A percentile compares a stretch with the other conserved stretches of the same genome.
phyloP scores from a whole-genome alignment of 2,888 invertebrate species.

The Sarcophaga caerulescens region DNA sequence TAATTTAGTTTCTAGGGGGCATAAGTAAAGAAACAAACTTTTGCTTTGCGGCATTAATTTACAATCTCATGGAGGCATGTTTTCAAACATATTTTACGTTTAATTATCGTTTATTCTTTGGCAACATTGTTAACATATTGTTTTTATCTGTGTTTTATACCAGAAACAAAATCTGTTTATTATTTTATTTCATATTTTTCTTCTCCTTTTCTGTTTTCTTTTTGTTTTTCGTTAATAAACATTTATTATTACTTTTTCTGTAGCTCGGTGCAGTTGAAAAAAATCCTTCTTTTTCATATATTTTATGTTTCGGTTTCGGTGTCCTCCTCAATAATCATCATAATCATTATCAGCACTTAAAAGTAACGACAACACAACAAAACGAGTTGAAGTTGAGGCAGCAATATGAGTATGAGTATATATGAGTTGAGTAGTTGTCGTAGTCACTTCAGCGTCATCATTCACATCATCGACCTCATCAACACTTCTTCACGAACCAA shows the following conservation, averaged over 20 bases:
- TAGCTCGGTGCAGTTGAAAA: neutral
- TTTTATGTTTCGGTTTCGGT: slow-evolving; percentile 16
- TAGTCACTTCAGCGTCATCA: slow-evolving; percentile 68
- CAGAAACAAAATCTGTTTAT: slow-evolving; percentile 12
- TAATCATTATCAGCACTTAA: slow-evolving; percentile 49
- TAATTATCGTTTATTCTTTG: too few species aligned
- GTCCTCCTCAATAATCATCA: slow-evolving; percentile 56
- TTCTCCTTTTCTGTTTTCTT: too few species aligned
- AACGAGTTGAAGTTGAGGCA: neutral
- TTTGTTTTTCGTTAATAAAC: slow-evolving; percentile 7
- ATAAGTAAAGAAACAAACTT: too few species aligned
- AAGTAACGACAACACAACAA: slow-evolving; percentile 27
- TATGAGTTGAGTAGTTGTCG: slow-evolving; percentile 53
- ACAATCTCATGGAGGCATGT: too few species aligned
- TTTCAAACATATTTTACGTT: too few species aligned
- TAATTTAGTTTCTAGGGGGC: too few species aligned
- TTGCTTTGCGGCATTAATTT: too few species aligned
- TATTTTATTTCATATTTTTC: slow-evolving; percentile 6
- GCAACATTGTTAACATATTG: neutral
- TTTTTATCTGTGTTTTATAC: neutral
- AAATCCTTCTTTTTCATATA: slow-evolving; percentile 38
- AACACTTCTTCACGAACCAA: slow-evolving; percentile 73
- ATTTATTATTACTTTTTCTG: neutral
- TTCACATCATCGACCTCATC: slow-evolving; percentile 73
- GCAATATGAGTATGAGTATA: slow-evolving; percentile 12